Evolutionary conservation across 2,797 vertebrate species (phyloP).

Genomic region (Pangasius macronema): DNA sequence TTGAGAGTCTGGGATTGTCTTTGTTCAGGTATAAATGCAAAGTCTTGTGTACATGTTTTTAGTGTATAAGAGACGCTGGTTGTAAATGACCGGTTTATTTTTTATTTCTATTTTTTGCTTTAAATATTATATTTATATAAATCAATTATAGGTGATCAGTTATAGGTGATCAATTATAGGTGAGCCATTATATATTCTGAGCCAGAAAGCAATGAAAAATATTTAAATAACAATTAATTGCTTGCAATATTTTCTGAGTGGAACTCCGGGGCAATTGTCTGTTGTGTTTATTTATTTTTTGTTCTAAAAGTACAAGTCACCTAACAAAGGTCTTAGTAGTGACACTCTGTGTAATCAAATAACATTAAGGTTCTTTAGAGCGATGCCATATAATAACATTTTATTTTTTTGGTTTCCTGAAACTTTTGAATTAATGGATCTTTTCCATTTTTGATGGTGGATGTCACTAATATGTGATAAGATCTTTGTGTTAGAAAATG

Average conservation of each 20-base stretch:
- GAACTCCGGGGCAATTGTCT: not conserved
- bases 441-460: not conserved
- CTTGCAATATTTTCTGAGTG: not conserved
- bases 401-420: not conserved
- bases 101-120: not conserved
- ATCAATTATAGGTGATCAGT: not conserved
- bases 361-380: not conserved
- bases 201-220: not conserved
- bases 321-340: not conserved
- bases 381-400: not conserved
- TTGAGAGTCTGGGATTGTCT: not conserved
- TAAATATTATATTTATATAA: not conserved
- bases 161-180: not conserved
- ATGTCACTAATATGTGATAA: not conserved
- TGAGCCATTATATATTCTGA: not conserved
- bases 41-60: slow-evolving; percentile 11
- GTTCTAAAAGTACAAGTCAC: not conserved
- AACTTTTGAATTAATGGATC: not conserved
- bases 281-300: not conserved
- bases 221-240: not conserved
- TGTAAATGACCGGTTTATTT: not conserved
- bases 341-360: not conserved
- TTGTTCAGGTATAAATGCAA: not conserved
- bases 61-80: not conserved
- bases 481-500: not conserved